Evolutionary conservation across 1,140 invertebrate genomes (phyloP).

Genomic region (Magallana angulata): DNA sequence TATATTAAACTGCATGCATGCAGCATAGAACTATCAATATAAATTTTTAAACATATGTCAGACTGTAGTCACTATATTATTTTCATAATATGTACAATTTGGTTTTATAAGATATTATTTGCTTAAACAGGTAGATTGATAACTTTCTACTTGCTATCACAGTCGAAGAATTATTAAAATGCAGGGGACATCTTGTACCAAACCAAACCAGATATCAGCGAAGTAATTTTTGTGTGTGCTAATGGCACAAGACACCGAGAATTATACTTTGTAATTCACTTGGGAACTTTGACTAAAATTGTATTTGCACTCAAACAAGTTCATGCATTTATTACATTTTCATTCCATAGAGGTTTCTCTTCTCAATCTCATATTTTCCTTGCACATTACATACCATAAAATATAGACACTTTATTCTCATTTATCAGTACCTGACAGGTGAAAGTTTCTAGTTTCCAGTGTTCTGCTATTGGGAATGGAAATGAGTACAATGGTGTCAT

Average conservation of each 20-base stretch:
- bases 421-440: too few relatives aligned
- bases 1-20: too few relatives aligned
- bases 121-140: conserved; percentile 50
- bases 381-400: too few relatives aligned
- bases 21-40: too few relatives aligned
- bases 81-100: too few relatives aligned
- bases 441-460: too few relatives aligned
- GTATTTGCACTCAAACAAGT: not conserved
- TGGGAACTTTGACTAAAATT: not conserved
- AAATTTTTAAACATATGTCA: too few relatives aligned
- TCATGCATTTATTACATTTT: not conserved
- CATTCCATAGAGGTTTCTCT: not conserved
- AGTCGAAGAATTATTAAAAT: conserved; percentile 49
- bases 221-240: conserved; percentile 47
- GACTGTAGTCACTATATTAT: too few relatives aligned
- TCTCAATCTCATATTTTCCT: not conserved
- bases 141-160: conserved; percentile 36
- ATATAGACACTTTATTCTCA: too few relatives aligned
- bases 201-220: conserved; percentile 48
- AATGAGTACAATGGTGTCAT: too few relatives aligned
- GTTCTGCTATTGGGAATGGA: not conserved
- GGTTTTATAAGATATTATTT: not conserved
- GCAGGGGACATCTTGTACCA: conserved; percentile 46
- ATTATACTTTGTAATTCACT: conserved; percentile 13
- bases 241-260: not conserved